Percentiles rank a stretch among this genome's conserved stretches.
These are phyloP conservation scores for Patella ulyssiponensis DNA, from an alignment of 2,888 invertebrate genomes.

Conservation along the genomic window DNA sequence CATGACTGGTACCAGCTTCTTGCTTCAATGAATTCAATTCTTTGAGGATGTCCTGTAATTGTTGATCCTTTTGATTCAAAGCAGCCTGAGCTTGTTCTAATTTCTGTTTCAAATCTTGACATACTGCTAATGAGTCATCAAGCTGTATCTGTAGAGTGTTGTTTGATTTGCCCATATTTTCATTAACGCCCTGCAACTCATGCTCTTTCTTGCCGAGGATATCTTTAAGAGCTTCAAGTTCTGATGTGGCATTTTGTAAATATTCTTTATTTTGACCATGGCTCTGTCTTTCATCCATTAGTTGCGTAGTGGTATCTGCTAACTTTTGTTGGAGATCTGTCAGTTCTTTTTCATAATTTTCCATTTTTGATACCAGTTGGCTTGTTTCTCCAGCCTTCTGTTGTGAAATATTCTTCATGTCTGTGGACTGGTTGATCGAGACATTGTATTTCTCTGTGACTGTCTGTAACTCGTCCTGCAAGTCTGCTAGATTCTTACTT, in stretches of 20 bases:
- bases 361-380: slow-evolving; percentile 16
- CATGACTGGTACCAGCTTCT: slow-evolving; percentile 18
- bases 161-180: slow-evolving; percentile 21
- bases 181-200: slow-evolving; percentile 18
- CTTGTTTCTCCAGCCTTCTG: background rate
- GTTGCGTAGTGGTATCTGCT: background rate
- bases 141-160: slow-evolving; percentile 18
- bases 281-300: slow-evolving; percentile 14
- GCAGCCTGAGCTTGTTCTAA: slow-evolving; percentile 32
- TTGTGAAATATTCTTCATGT: background rate
- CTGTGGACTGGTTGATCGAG: background rate
- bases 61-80: slow-evolving; percentile 27
- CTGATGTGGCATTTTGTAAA: slow-evolving; percentile 10
- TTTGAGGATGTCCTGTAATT: slow-evolving; percentile 17
- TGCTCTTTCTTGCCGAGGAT: slow-evolving; percentile 9
- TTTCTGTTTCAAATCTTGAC: slow-evolving; percentile 31
- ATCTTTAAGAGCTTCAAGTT: background rate
- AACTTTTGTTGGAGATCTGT: slow-evolving; percentile 13
- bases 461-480: slow-evolving; percentile 6
- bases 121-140: slow-evolving; percentile 13
- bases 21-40: slow-evolving; percentile 26
- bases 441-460: slow-evolving; percentile 3
- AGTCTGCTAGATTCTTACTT: slow-evolving; percentile 13
- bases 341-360: slow-evolving; percentile 19
- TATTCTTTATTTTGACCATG: slow-evolving; percentile 19